Evolutionary conservation across 2,888 invertebrate species (phyloP).

Genomic region (Malthinus seriepunctatus): DNA sequence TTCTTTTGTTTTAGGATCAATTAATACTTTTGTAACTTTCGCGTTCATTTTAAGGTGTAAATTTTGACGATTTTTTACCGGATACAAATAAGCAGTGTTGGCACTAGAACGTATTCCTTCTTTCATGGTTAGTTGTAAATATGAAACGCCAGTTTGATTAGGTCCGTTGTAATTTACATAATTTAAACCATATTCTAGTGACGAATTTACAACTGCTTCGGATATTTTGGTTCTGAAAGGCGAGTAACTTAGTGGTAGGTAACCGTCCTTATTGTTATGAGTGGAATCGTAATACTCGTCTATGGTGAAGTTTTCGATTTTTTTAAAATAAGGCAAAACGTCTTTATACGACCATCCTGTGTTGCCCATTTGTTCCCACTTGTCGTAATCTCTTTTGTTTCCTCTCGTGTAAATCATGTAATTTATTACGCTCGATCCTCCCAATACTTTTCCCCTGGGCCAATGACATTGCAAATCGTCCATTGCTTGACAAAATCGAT

Average conservation of each 20-base stretch:
- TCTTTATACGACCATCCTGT: conserved; percentile 70
- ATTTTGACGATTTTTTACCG: conserved; percentile 55
- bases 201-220: conserved; percentile 66
- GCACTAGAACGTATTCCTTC: conserved; percentile 57
- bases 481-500: conserved; percentile 73
- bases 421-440: conserved; percentile 85
- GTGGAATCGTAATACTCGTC: conserved; percentile 65
- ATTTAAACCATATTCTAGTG: conserved; percentile 64
- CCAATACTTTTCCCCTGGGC: conserved; percentile 68
- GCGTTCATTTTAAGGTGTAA: conserved; percentile 58
- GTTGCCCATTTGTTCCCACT: conserved; percentile 84
- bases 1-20: conserved; percentile 50
- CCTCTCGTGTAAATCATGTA: conserved; percentile 92
- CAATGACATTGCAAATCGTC: conserved; percentile 74
- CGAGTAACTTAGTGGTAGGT: conserved; percentile 61
- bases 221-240: conserved; percentile 63
- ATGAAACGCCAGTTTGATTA: conserved; percentile 60
- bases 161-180: conserved; percentile 71
- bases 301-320: conserved; percentile 81
- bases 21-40: conserved; percentile 56
- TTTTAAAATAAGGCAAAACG: conserved; percentile 80
- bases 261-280: conserved; percentile 61
- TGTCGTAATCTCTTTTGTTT: conserved; percentile 82
- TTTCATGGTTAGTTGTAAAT: conserved; percentile 58
- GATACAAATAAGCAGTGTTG: conserved; percentile 58